phyloP scores from a whole-genome alignment of 2,888 invertebrate genomes.

The Adela reaumurella region DNA sequence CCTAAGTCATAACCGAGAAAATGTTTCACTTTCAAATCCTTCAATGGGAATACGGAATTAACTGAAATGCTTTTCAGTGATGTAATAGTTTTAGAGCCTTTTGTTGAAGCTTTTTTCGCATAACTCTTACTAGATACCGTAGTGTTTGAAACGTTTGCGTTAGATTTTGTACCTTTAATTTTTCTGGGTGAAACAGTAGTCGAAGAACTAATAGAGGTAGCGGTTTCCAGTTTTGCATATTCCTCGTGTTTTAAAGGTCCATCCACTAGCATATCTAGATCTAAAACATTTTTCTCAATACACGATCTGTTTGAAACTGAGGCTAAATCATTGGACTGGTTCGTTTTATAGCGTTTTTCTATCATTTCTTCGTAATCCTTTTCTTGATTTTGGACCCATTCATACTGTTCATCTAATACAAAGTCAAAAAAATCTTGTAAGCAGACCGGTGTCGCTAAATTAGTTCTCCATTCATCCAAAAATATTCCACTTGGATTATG shows the following conservation, averaged over 20 bases:
- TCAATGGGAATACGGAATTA: too few relatives aligned
- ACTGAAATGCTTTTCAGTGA: too few relatives aligned
- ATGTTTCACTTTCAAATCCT: slow-evolving; percentile 11
- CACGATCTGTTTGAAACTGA: slow-evolving; percentile 24
- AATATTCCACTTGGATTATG: slow-evolving; percentile 34
- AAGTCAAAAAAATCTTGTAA: slow-evolving; percentile 55
- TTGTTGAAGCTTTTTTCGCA: too few relatives aligned
- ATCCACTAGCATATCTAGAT: slow-evolving; percentile 35
- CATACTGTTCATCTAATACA: slow-evolving; percentile 41
- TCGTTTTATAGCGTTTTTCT: slow-evolving; percentile 21
- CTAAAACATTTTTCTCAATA: slow-evolving; percentile 27
- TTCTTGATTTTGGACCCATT: slow-evolving; percentile 46
- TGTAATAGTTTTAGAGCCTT: too few relatives aligned
- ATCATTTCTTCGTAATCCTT: slow-evolving; percentile 26
- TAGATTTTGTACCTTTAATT: slow-evolving; percentile 8
- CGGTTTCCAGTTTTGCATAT: slow-evolving; percentile 18
- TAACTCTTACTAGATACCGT: too few relatives aligned
- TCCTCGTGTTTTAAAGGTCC: slow-evolving; percentile 40
- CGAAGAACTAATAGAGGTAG: slow-evolving; percentile 2
- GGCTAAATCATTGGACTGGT: slow-evolving; percentile 20
- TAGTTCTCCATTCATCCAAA: slow-evolving; percentile 40
- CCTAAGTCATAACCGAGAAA: slow-evolving; percentile 37
- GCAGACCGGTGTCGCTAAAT: slow-evolving; percentile 46
- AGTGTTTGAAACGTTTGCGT: not conserved
- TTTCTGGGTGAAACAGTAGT: slow-evolving; percentile 15